These are phyloP conservation scores for Stictonetta naevosa DNA, from an alignment of 2,113 vertebrate species.

Conservation along the genomic window DNA sequence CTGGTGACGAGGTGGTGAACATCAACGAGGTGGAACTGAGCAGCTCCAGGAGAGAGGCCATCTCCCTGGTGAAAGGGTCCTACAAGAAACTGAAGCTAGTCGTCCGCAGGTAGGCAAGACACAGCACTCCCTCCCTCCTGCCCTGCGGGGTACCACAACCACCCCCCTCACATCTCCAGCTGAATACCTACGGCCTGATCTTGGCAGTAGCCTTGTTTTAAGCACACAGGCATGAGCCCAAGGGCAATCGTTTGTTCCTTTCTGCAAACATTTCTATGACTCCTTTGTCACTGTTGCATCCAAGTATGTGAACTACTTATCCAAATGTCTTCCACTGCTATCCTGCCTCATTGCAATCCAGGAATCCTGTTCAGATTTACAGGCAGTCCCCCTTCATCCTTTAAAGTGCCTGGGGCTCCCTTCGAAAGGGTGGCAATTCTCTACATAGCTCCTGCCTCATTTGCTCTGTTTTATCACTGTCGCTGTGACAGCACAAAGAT, in stretches of 20 bases:
- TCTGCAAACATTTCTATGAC: not conserved
- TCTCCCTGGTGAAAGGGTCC: slow-evolving; percentile 92
- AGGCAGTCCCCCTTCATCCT: not conserved
- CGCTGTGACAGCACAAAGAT: not conserved
- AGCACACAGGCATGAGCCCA: not conserved
- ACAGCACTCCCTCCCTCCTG: not conserved
- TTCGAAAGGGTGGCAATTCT: not conserved
- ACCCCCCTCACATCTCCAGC: not conserved
- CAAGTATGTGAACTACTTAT: not conserved
- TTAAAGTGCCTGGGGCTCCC: not conserved
- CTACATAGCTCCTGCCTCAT: not conserved
- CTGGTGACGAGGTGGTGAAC: slow-evolving; percentile 87
- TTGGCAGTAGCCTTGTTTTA: not conserved
- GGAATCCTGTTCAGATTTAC: not conserved
- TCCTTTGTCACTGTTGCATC: not conserved
- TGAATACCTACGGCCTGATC: not conserved
- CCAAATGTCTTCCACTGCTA: not conserved
- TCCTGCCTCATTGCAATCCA: not conserved
- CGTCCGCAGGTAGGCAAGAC: slow-evolving; percentile 86
- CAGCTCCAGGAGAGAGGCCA: slow-evolving; percentile 89
- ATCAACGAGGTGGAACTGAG: slow-evolving; percentile 90
- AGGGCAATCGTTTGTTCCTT: not conserved
- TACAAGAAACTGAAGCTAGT: slow-evolving; percentile 88
- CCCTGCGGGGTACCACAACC: not conserved
- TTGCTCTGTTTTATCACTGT: not conserved